phyloP scores from a whole-genome alignment of 2,888 invertebrate genomes.

The Pseudococcus jackbeardsleyi region DNA sequence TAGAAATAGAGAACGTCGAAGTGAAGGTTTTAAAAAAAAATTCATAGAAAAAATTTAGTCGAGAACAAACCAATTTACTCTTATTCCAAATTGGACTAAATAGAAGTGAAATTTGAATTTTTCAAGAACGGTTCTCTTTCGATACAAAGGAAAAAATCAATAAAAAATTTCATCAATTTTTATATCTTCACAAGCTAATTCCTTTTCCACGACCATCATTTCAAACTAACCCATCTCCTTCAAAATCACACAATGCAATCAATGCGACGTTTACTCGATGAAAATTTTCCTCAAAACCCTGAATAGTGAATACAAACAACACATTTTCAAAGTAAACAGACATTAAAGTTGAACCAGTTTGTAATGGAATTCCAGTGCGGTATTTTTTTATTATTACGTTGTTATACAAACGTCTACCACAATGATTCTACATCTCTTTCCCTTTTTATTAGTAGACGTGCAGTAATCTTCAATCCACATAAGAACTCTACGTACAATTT shows the following conservation, averaged over 20 bases:
- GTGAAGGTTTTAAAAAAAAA: background rate
- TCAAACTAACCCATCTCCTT: too few species aligned
- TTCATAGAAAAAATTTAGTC: too few species aligned
- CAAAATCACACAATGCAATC: too few species aligned
- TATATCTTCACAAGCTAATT: too few species aligned
- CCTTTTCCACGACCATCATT: too few species aligned
- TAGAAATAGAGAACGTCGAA: background rate
- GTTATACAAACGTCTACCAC: background rate
- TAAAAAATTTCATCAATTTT: too few species aligned
- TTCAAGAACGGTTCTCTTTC: too few species aligned
- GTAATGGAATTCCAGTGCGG: constrained; percentile 29
- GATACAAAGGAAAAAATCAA: too few species aligned
- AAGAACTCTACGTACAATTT: constrained; percentile 43
- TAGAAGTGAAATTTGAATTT: too few species aligned
- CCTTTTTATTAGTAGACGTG: constrained; percentile 29
- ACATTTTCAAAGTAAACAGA: constrained; percentile 35
- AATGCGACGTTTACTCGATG: background rate
- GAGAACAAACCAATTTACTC: too few species aligned
- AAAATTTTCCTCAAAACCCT: background rate
- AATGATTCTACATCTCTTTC: constrained; percentile 26
- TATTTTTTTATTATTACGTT: constrained; percentile 9
- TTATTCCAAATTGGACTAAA: too few species aligned
- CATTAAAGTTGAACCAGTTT: background rate
- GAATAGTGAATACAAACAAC: background rate
- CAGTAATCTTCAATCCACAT: constrained; percentile 33